Base-by-base conservation (phyloP, 2,113 vertebrate genomes). In the Antigone vipio region DNA sequence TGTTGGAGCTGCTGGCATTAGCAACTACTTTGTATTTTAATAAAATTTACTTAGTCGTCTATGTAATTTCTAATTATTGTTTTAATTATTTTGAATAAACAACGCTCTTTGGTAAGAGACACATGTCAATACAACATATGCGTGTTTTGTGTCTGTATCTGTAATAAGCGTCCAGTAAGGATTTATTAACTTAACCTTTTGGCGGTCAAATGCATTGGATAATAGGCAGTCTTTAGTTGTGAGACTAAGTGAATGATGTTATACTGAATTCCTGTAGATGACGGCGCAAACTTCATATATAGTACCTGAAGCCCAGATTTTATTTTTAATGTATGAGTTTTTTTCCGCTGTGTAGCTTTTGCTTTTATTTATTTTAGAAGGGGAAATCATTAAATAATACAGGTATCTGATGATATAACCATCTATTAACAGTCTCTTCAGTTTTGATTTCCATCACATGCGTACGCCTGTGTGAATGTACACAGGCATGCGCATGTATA, bases 1-100 rank as follows among this genome's bases (percentile, higher is more conserved):
- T 95, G 3, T 76, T 94, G 44, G 93, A 90, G 95, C 69, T 96
- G 93, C 96, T 97, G 97, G 96, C 89, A 82, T 84, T 53, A 44
- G 73, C 96, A 96, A 21, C 85, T 94, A 79, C 62, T 80, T 69
- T 67, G 77, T 50, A 95, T 81, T 96, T 83, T 93, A 79, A 95
- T 91, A 62, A 94, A 81, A 95, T 96, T 95, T 72, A 50, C 63
- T 91, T 91, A 47, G 64, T 80, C 63, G 87, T 80, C 76, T 88
- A 1, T 66, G 52, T 73, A 71, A 62, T 34, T 78, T 97, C 74
- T 92, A 83, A 92, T 93, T 89, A 50, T 14, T 83, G 16, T 78
- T 95, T 60, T 85, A 71, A 52, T 89, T 59, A 76, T 96, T 92
- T 92, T 80, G 94, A 78, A 81, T 92, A n/a, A 85, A 58, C 6